These are phyloP conservation scores for Phrynocephalus forsythii DNA, from an alignment of 2,797 vertebrate genomes.

Conservation along the genomic window DNA sequence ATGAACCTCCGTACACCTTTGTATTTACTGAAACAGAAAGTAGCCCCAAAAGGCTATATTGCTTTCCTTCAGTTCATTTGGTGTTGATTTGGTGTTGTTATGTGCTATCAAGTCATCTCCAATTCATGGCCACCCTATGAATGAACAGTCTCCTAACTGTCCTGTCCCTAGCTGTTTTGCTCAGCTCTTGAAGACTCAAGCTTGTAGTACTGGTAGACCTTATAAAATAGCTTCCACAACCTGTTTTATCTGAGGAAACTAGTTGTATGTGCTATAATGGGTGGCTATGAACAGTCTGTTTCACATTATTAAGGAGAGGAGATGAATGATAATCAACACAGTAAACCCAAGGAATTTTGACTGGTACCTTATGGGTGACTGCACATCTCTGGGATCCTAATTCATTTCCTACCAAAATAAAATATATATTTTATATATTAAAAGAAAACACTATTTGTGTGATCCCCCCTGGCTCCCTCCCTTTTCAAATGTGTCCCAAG, in stretches of 20 bases:
- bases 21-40: conserved; percentile 30
- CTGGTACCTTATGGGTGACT: neutral
- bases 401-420: neutral
- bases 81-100: no score
- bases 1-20: conserved; percentile 31
- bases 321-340: neutral
- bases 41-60: conserved; percentile 37
- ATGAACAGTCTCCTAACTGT: no score
- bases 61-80: conserved; percentile 12
- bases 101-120: no score
- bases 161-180: no score
- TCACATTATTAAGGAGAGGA: neutral
- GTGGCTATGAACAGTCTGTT: neutral
- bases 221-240: conserved; percentile 17
- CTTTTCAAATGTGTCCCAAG: no score
- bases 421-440: neutral
- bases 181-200: no score
- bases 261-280: conserved; percentile 24
- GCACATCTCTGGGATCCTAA: conserved; percentile 1
- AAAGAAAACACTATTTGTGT: neutral
- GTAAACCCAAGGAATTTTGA: neutral
- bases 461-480: no score
- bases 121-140: no score
- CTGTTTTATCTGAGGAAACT: conserved; percentile 6
- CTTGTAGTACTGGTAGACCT: neutral